Evolutionary conservation across 2,797 vertebrate species (phyloP).

Genomic region (Cetoscarus ocellatus): DNA sequence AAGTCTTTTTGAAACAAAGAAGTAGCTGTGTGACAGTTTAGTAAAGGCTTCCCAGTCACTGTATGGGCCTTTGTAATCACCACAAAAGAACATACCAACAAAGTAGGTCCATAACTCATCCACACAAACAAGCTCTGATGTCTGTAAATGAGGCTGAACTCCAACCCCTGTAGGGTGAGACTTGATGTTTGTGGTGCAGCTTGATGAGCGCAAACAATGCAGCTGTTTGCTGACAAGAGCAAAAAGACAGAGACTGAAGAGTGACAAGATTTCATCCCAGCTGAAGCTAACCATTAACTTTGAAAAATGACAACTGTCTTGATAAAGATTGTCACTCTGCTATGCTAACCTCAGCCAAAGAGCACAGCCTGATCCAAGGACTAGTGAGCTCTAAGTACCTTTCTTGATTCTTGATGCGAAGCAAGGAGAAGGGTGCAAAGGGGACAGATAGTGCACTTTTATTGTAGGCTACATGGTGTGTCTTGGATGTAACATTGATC

Average conservation of each 20-base stretch:
- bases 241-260: constrained; percentile 37
- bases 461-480: too few relatives aligned
- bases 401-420: too few relatives aligned
- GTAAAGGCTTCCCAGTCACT: constrained; percentile 67
- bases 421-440: too few relatives aligned
- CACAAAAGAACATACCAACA: constrained; percentile 83
- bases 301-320: constrained; percentile 18
- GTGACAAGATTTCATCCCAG: constrained; percentile 19
- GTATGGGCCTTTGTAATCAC: constrained; percentile 79
- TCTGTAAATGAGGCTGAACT: constrained; percentile 82
- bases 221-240: constrained; percentile 60
- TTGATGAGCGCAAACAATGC: constrained; percentile 76
- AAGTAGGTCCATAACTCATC: constrained; percentile 84
- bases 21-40: constrained; percentile 70
- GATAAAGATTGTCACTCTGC: background rate
- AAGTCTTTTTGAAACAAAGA: constrained; percentile 72
- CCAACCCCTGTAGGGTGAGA: constrained; percentile 65
- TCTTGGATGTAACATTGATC: too few relatives aligned
- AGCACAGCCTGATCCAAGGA: too few relatives aligned
- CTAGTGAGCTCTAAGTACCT: too few relatives aligned
- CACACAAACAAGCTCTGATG: constrained; percentile 85
- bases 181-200: constrained; percentile 72
- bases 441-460: too few relatives aligned
- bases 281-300: constrained; percentile 16
- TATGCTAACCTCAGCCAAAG: too few relatives aligned